Percentiles rank a stretch among this genome's conserved stretches.
Evolutionary conservation across 2,113 vertebrate species (phyloP).

Genomic region (Nothoprocta pentlandii): DNA sequence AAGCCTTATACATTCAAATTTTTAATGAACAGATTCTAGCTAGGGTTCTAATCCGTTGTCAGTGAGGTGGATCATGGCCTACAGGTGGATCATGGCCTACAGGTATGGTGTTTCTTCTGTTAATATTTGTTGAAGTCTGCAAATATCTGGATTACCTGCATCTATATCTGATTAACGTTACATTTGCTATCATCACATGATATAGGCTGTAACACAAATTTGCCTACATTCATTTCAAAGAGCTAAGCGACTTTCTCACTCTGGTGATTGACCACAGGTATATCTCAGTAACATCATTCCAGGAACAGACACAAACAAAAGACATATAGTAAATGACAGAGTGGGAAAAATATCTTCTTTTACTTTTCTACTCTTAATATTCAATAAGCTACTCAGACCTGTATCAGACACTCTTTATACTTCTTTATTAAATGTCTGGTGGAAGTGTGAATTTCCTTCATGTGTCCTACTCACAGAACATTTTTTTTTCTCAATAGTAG

Average conservation of each 20-base stretch:
- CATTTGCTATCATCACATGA: slow-evolving; percentile 19
- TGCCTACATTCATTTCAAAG: background rate
- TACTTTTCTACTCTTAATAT: background rate
- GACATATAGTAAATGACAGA: background rate
- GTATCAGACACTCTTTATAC: background rate
- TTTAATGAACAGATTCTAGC: background rate
- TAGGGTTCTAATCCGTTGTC: background rate
- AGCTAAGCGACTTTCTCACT: slow-evolving; percentile 5
- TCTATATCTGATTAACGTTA: background rate
- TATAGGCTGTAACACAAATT: slow-evolving; percentile 12
- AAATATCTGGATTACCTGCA: slow-evolving; percentile 31
- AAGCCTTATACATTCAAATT: background rate
- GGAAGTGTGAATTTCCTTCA: background rate
- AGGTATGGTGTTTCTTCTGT: slow-evolving; percentile 22
- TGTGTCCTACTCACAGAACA: background rate
- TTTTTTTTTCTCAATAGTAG: background rate
- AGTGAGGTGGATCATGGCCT: background rate
- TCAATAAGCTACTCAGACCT: background rate
- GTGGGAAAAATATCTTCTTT: background rate
- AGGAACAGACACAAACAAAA: background rate
- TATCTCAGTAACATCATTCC: background rate
- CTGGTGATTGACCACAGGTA: background rate
- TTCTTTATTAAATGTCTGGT: background rate
- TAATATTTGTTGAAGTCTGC: slow-evolving; percentile 51
- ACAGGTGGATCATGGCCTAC: background rate